These are phyloP conservation scores for Musca domestica DNA, from an alignment of 1,140 invertebrate genomes.

Conservation along the genomic window DNA sequence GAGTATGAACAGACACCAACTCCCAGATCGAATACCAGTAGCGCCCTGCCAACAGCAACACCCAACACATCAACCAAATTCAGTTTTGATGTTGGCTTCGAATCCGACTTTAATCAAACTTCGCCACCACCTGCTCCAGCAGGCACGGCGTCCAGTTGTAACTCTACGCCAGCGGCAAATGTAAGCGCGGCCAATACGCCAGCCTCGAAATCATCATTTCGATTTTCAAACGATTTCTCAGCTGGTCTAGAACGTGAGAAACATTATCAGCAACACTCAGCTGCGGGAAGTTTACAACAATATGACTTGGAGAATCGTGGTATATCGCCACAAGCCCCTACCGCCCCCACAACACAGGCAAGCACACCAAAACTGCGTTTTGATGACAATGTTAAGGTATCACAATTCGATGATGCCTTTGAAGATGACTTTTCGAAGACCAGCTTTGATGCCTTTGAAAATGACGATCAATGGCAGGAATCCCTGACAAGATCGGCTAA, in stretches of 20 bases:
- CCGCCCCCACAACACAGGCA: slow-evolving; percentile 33
- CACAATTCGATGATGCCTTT: slow-evolving; percentile 52
- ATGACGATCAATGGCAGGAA: slow-evolving; percentile 38
- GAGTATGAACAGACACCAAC: slow-evolving; percentile 49
- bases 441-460: slow-evolving; percentile 47
- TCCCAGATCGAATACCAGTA: slow-evolving; percentile 43
- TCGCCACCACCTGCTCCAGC: slow-evolving; percentile 45
- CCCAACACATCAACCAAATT: slow-evolving; percentile 35
- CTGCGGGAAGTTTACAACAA: slow-evolving; percentile 16
- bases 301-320: slow-evolving; percentile 24
- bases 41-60: slow-evolving; percentile 15
- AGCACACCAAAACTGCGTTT: slow-evolving; percentile 51
- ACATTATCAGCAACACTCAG: slow-evolving; percentile 24
- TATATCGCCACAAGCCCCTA: slow-evolving; percentile 10
- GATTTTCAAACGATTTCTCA: slow-evolving; percentile 62
- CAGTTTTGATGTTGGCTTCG: slow-evolving; percentile 51
- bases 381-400: slow-evolving; percentile 52
- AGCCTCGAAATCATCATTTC: slow-evolving; percentile 46
- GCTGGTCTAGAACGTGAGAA: slow-evolving; percentile 52
- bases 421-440: slow-evolving; percentile 53
- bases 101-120: slow-evolving; percentile 53
- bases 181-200: slow-evolving; percentile 27
- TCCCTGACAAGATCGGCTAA: slow-evolving; percentile 23
- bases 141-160: slow-evolving; percentile 49
- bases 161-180: slow-evolving; percentile 42